phyloP scores from a whole-genome alignment of 2,888 invertebrate species.

The Volucella inanis region DNA sequence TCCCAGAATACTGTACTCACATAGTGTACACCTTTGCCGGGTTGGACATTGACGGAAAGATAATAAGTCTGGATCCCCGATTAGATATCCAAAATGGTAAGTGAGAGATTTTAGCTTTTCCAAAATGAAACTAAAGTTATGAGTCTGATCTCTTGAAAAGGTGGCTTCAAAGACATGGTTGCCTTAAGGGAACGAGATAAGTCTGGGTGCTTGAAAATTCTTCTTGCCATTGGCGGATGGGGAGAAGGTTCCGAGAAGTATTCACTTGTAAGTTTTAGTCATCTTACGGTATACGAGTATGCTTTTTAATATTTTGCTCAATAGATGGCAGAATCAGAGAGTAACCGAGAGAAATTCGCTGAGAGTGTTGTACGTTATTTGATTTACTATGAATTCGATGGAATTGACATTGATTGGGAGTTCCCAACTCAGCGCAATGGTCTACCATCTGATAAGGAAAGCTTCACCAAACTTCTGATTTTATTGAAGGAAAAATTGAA shows the following conservation, averaged over 20 bases:
- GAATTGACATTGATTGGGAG: conserved; percentile 84
- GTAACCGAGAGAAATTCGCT: conserved; percentile 82
- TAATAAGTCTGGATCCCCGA: conserved; percentile 82
- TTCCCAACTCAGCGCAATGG: conserved; percentile 84
- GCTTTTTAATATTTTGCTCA: conserved; percentile 75
- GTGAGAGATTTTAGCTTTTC: neutral
- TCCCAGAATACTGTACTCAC: conserved; percentile 84
- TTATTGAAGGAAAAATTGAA: conserved; percentile 81
- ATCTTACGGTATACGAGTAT: neutral
- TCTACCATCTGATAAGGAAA: conserved; percentile 81
- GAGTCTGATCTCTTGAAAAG: conserved; percentile 56
- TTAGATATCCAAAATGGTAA: conserved; percentile 79
- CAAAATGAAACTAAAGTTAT: neutral
- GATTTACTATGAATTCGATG: conserved; percentile 83
- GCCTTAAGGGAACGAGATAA: conserved; percentile 82
- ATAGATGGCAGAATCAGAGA: conserved; percentile 82
- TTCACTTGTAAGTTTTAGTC: conserved; percentile 80
- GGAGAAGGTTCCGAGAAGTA: conserved; percentile 83
- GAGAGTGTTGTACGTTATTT: conserved; percentile 82
- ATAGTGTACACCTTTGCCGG: conserved; percentile 85
- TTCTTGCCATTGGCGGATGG: conserved; percentile 84
- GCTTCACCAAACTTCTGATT: conserved; percentile 82
- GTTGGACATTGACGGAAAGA: conserved; percentile 81
- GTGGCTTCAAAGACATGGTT: conserved; percentile 80
- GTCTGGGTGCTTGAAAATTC: conserved; percentile 80